A percentile compares a stretch with the other conserved stretches of the same genome.
These are phyloP conservation scores for Ancistrus triradiatus DNA, from an alignment of 2,113 vertebrate genomes.

Conservation along the genomic window DNA sequence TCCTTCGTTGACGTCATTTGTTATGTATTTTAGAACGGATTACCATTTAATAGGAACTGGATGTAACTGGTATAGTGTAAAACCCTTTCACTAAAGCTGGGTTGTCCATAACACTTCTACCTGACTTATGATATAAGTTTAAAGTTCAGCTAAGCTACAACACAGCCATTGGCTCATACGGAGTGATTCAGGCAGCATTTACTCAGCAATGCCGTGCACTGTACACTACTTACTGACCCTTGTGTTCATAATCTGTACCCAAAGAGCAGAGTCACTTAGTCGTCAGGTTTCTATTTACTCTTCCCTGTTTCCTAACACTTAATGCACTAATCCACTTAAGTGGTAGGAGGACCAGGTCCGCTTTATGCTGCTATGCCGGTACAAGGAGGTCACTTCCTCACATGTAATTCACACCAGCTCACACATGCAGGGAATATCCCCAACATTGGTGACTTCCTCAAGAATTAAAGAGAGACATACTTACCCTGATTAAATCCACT, in stretches of 20 bases:
- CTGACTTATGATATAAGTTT: no score
- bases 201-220: not conserved
- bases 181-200: no score
- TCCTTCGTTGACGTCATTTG: no score
- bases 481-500: constrained; percentile 84
- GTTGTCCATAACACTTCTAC: no score
- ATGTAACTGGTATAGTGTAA: no score
- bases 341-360: constrained; percentile 11
- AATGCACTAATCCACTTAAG: constrained; percentile 34
- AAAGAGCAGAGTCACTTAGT: not conserved
- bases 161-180: no score
- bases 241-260: not conserved
- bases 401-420: constrained; percentile 65
- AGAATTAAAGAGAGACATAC: constrained; percentile 81
- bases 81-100: no score
- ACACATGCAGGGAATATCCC: constrained; percentile 82
- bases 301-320: constrained; percentile 16
- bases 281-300: constrained; percentile 36
- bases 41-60: no score
- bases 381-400: constrained; percentile 30
- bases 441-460: constrained; percentile 81
- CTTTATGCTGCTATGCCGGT: constrained; percentile 9
- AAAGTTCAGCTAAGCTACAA: no score
- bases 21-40: no score
- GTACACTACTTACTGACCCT: not conserved